Base-by-base conservation (phyloP, 2,113 vertebrate genomes). In the Brachyhypopomus occidentalis region DNA sequence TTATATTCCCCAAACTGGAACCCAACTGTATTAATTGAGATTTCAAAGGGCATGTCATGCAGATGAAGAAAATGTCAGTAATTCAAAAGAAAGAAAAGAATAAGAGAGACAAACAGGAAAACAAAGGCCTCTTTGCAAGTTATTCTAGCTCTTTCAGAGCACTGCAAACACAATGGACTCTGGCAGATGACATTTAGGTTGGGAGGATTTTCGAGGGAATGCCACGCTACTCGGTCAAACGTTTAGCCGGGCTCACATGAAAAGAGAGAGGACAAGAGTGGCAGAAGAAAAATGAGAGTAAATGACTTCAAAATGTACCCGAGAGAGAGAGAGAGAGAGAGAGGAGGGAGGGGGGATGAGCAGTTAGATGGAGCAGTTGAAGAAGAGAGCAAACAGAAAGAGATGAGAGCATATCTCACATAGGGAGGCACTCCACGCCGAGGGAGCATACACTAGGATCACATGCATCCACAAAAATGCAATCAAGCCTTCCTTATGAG, bases 11-110 rank as follows among this genome's bases (percentile, higher is more conserved):
- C 74, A 45, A 66, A 64, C 41, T 48, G 14, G 20, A 80, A 25
- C 73, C 19, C 11, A 80, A 64, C 78, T 73, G 38, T 80, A 55
- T 80, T 80, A 77, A 72, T 60, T 72, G 3, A 55, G 41, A 48
- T 72, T 73, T 72, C 70, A 73, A 73, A 80, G 59, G 70, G 45
- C 22, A 5, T 34, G 34, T 60, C 77, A 71, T 41, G 23, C 34
- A 23, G 59, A 34, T n/a, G 58, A 62, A 2, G 8, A 17, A 27
- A 62, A 23, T 60, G 67, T n/a, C 70, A 72, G 41, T 38, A 20
- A 5, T 22, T 63, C 78, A 80, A 80, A 55, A 20, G 60, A 41
- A 38, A 2, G 17, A 12, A 45, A 16, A 27, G 4, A 2, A 80
- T 36, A 55, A 27, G 62, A 64, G 23, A 19, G 78, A 64, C 11